phyloP scores from a whole-genome alignment of 2,888 invertebrate genomes.

The Scaptomyza polygonia region DNA sequence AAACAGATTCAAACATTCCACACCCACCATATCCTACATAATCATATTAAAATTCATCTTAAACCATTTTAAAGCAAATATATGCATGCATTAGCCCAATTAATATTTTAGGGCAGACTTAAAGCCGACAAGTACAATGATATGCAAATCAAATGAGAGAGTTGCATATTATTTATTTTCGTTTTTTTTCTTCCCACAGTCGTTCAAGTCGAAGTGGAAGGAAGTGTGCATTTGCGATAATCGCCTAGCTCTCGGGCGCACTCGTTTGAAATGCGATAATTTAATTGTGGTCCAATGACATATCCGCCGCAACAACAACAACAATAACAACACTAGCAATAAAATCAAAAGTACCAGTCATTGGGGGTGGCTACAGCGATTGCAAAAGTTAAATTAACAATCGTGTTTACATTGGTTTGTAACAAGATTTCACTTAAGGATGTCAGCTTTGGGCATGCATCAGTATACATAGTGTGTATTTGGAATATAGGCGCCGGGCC shows the following conservation, averaged over 20 bases:
- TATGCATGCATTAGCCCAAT: slow-evolving; percentile 32
- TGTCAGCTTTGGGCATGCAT: slow-evolving; percentile 72
- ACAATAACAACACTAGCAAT: slow-evolving; percentile 7
- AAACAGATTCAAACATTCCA: neutral
- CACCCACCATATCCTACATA: neutral
- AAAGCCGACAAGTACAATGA: slow-evolving; percentile 2
- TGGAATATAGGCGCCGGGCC: slow-evolving; percentile 31
- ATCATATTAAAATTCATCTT: neutral
- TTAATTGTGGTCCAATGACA: slow-evolving; percentile 81
- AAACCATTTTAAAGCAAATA: slow-evolving; percentile 18
- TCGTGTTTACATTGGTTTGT: slow-evolving; percentile 84
- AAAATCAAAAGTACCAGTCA: slow-evolving; percentile 18
- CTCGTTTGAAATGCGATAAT: slow-evolving; percentile 83
- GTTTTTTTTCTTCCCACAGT: slow-evolving; percentile 66
- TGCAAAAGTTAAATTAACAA: slow-evolving; percentile 81
- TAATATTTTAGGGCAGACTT: slow-evolving; percentile 22
- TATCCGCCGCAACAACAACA: slow-evolving; percentile 45
- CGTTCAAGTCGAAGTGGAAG: slow-evolving; percentile 48
- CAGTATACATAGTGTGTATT: slow-evolving; percentile 6
- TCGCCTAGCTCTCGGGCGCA: slow-evolving; percentile 45
- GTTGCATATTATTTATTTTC: slow-evolving; percentile 49
- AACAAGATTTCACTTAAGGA: slow-evolving; percentile 84
- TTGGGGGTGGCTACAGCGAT: slow-evolving; percentile 45
- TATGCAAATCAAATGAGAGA: slow-evolving; percentile 66
- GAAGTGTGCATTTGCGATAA: slow-evolving; percentile 45